Evolutionary conservation across 2,113 vertebrate species (phyloP), one percentile per base, ranked within the genome.

Genomic region (Hemichromis elongatus): DNA sequence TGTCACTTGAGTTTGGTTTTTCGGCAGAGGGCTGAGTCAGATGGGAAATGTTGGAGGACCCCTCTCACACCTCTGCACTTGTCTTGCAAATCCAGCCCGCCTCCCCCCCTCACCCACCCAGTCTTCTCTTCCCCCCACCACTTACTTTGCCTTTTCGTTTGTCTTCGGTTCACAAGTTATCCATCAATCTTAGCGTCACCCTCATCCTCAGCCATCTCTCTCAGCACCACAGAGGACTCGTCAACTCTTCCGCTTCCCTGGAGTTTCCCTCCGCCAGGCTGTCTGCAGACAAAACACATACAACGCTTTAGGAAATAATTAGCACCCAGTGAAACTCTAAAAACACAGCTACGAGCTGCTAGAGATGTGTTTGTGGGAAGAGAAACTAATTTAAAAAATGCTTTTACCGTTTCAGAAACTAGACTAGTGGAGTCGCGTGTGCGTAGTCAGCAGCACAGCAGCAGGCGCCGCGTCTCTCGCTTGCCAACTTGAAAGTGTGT

Each of bases 1-100:
- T 93, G 83, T 92, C 80, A 88, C 94, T 89, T 82, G 40, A 82
- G 86, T 89, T 50, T 89, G 89, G 87, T 92, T 92, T 63, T 92
- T 84, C 1, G 54, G 93, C 13, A 14, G 4, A 83, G 56, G 77
- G 54, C 79, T 77, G 81, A 92, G 85, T 90, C 90, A 83, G 89
- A 92, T 53, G 88, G 90, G 90, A 91, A 92, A 86, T 91, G 86
- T 59, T 57, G 84, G 79, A 83, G 56, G 66, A 77, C 83, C 81
- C 30, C 28, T 13, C 54, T 53, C 16, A 30, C 19, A 7, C 70
- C 54, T 79, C 18, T 1, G 13, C 89, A 87, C 87, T 87, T 88
- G 84, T 73, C 93, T 92, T 83, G 1, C 92, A 92, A 91, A 92
- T 93, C 83, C 30, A 83, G 16, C 68, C 47, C 13, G 19, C 53